Base-by-base conservation (phyloP, 2,797 vertebrate species). In the Lepidocolaptes lacrymiger region DNA sequence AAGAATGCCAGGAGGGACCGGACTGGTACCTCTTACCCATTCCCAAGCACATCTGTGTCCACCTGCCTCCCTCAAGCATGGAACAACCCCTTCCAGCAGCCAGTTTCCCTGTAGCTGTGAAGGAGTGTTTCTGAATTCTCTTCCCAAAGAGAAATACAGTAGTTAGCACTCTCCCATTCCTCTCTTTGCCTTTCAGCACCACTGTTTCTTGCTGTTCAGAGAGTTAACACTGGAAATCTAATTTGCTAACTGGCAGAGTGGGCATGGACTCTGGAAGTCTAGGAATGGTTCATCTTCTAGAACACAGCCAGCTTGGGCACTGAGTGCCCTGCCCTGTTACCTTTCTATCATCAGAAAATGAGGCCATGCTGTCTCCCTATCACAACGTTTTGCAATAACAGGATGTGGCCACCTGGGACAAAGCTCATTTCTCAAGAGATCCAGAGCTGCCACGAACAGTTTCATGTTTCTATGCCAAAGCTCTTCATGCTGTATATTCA, bases 391-490 rank as follows among this genome's bases (percentile, higher is more conserved):
- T 9, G 6, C 66, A 88, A 54, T 49, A 89, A 69, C 30, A 93
- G 39, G 61, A 79, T 89, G 61, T 71, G 73, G 56, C 22, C 54
- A 75, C 55, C 28, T 76, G 55, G 55, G 78, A 87, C 46, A 83
- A 83, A 91, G 26, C 44, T 67, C 49, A 83, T 85, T 88, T 89
- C 83, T 76, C 69, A 83, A 82, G 58, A 90, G 49, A 82, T 61
- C 46, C 67, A 87, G 71, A 81, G 34, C 68, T 80, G 72, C 44
- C 1, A 1, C 28, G 12, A 93, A 55, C 46, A 79, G 15, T 63
- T 83, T 63, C 44, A 27, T 6, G 10, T 41, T 85, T 78, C 66
- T 52, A 3, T 49, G 26, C 27, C 73, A 48, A 79, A 73, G 51
- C 56, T 63, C 59, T 76, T 59, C 44, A 71, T 0, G 6, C 30